Conservation (phyloP, 1,140 invertebrate genomes). For the Steinernema feltiae region DNA sequence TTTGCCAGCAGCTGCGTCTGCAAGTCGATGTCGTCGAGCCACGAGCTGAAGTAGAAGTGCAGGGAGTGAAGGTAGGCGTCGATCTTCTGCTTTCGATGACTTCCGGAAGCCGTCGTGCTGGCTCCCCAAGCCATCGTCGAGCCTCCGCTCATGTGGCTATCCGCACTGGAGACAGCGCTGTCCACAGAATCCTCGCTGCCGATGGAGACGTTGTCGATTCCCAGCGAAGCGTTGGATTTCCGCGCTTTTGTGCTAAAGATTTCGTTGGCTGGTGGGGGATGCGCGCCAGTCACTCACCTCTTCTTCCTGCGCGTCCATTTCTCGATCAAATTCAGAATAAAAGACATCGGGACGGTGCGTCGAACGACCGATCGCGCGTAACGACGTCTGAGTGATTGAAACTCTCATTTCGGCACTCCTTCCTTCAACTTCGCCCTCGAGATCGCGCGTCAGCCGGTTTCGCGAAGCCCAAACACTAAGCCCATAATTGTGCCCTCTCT, state of each 20-base stretch:
- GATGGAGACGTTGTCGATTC: not conserved
- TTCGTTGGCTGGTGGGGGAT: not conserved
- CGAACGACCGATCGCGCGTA: not conserved
- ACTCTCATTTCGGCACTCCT: not conserved
- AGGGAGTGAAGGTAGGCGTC: slow-evolving; percentile 1
- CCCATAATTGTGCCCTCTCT: not conserved
- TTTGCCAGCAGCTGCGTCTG: not conserved
- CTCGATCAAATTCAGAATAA: not conserved
- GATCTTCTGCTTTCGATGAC: not conserved
- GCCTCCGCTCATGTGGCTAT: not conserved
- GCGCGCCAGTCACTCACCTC: not conserved
- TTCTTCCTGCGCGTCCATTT: not conserved
- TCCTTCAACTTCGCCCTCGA: not conserved
- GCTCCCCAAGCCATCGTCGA: not conserved
- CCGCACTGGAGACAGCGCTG: not conserved
- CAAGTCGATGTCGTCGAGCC: not conserved
- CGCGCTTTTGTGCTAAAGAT: not conserved
- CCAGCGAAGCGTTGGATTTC: not conserved
- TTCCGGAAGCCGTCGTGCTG: not conserved
- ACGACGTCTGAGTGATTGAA: not conserved
- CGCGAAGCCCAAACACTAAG: not conserved
- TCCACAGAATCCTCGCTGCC: not conserved
- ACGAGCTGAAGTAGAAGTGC: not conserved
- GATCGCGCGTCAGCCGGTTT: not conserved
- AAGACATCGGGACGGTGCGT: not conserved